Evolutionary conservation across 2,888 invertebrate genomes (phyloP).

Genomic region (Heliconius cydno): DNA sequence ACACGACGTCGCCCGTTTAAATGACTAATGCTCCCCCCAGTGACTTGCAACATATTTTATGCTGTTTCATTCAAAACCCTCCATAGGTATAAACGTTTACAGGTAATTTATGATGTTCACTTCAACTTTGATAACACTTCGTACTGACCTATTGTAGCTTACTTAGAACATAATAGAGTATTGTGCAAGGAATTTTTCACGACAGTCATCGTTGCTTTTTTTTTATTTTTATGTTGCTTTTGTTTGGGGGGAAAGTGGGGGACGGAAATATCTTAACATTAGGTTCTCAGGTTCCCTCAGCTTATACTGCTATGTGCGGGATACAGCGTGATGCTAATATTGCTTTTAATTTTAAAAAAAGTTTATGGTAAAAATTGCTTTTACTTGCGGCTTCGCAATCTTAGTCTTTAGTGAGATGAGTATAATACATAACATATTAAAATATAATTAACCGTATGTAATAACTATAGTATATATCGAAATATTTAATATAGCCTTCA

Average conservation of each 20-base stretch:
- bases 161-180: slow-evolving; percentile 43
- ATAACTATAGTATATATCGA: too few species aligned
- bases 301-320: too few species aligned
- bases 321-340: not conserved
- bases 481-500: too few species aligned
- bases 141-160: slow-evolving; percentile 54
- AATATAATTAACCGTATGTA: too few species aligned
- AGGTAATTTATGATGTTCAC: slow-evolving; percentile 61
- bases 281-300: too few species aligned
- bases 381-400: too few species aligned
- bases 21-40: slow-evolving; percentile 68
- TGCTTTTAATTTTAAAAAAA: not conserved
- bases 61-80: slow-evolving; percentile 64
- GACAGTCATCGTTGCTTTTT: slow-evolving; percentile 36
- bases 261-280: too few species aligned
- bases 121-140: slow-evolving; percentile 53
- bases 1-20: slow-evolving; percentile 64
- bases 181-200: slow-evolving; percentile 34
- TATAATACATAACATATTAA: too few species aligned
- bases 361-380: too few species aligned
- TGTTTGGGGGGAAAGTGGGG: too few species aligned
- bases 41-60: slow-evolving; percentile 69
- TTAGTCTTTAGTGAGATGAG: too few species aligned
- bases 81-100: slow-evolving; percentile 55
- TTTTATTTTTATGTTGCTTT: not conserved